Base-by-base conservation (phyloP, 2,888 invertebrate species). In the Nowickia ferox region DNA sequence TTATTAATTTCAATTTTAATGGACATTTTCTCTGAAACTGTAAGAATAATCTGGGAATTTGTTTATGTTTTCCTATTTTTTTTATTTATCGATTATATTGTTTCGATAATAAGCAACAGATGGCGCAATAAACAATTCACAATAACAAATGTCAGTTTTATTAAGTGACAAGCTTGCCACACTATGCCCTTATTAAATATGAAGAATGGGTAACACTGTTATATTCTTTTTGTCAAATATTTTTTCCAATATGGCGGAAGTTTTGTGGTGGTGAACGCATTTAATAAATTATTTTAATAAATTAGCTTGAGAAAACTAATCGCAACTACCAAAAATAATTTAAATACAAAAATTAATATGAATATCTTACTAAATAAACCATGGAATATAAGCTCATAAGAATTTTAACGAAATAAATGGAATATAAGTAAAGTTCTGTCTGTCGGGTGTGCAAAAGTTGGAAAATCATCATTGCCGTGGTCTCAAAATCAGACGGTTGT, bases 1-100 rank as follows among this genome's bases (percentile, higher is more conserved):
- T 94, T 90, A 88, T 94, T 94, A 86, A 95, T 94, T 92, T 94
- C 94, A n/a, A 95, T 92, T 83, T 93, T 93, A 88, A 95, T 94
- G 0, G 94, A 94, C 95, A 95, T 95, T 89, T 87, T 92, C 81
- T 30, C 63, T 65, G 57, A 80, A 44, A 11, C 11, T 13, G 11
- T 11, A 48, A n/a, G 15, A n/a, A 10, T 22, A 22, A 30, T 22
- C 22, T 22, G 13, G 9, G 13, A 30, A 15, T 44, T 19, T 74
- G 55, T 66, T 66, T 72, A 48, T 53, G 9, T 68, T 44, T 68
- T 65, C 13, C 1, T 2, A n/a, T 46, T 19, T 44, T 22, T 53
- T 44, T 46, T 65, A 6, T 30, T 30, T 30, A 30, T 30, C 30
- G 30, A 30, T 30, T 30, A 30, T 30, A 30, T 4, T 30, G 30